Conservation (phyloP, 2,797 vertebrate genomes). For the Microtus californicus region DNA sequence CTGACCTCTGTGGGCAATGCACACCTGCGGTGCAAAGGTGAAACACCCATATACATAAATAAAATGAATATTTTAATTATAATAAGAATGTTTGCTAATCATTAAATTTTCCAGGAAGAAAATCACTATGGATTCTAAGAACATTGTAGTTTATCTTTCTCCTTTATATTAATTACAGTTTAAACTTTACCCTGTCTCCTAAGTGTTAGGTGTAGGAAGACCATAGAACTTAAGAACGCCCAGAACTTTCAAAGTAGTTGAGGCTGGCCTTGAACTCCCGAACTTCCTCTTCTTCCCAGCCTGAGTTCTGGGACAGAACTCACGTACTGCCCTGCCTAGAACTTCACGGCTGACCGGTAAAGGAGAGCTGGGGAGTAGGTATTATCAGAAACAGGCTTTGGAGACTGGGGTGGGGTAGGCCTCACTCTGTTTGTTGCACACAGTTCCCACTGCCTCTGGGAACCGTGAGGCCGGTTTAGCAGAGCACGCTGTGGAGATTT, state of each 20-base stretch:
- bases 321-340: too few species aligned
- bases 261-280: not conserved
- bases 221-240: not conserved
- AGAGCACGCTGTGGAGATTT: not conserved
- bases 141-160: not conserved
- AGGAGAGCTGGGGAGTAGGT: not conserved
- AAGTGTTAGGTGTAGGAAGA: not conserved
- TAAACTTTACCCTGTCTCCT: not conserved
- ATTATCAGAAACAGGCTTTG: not conserved
- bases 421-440: rapidly evolving
- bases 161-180: not conserved
- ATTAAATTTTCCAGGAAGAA: slow-evolving; percentile 24
- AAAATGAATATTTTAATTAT: not conserved
- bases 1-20: not conserved
- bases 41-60: not conserved
- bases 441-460: not conserved
- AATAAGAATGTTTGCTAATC: not conserved
- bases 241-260: not conserved
- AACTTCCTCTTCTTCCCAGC: not conserved
- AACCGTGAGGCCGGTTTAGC: not conserved
- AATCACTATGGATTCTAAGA: not conserved
- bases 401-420: not conserved
- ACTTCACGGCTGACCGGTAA: not conserved
- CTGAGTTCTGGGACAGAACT: not conserved
- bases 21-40: not conserved